phyloP scores from a whole-genome alignment of 2,113 vertebrate species.

The Fukomys damarensis region DNA sequence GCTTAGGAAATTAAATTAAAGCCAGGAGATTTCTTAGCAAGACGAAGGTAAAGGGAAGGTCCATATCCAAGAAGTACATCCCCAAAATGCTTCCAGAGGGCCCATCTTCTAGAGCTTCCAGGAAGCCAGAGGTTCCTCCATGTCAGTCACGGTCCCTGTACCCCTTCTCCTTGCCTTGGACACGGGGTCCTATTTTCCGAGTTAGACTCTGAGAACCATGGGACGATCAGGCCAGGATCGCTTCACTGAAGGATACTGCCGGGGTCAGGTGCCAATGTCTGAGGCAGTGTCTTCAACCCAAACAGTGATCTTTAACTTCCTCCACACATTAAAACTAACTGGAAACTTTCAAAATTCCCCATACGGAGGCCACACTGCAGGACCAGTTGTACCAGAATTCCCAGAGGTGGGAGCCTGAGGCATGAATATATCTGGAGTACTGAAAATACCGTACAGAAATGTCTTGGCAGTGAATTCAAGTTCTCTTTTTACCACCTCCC shows the following conservation, averaged over 20 bases:
- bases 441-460: slow-evolving; percentile 1
- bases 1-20: slow-evolving; percentile 6
- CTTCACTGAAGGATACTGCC: background rate
- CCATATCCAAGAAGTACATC: background rate
- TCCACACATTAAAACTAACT: background rate
- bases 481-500: background rate
- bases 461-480: background rate
- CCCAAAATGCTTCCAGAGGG: background rate
- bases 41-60: background rate
- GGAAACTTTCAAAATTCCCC: background rate
- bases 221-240: background rate
- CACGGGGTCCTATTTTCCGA: background rate
- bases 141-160: background rate
- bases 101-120: background rate
- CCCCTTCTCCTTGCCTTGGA: background rate
- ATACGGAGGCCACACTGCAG: background rate
- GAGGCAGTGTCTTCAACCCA: background rate
- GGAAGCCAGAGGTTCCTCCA: background rate
- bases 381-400: background rate
- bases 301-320: background rate
- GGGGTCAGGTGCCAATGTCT: background rate
- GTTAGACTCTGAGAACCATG: background rate
- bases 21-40: background rate
- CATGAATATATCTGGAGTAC: background rate
- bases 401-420: background rate